Evolutionary conservation across 2,888 invertebrate species (phyloP).

Genomic region (Trichogramma evanescens): DNA sequence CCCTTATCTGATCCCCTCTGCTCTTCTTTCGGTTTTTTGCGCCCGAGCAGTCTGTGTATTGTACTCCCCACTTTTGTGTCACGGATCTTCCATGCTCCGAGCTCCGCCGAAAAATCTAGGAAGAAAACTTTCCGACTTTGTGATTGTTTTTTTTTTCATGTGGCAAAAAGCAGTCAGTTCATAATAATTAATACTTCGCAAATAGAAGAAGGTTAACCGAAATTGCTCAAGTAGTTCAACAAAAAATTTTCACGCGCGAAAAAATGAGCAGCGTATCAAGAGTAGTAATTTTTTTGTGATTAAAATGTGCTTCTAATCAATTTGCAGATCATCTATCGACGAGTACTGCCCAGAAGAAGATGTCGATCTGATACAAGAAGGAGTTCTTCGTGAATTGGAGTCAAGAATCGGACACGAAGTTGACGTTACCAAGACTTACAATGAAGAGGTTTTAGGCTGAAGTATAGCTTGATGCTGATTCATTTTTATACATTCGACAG

Average conservation of each 20-base stretch:
- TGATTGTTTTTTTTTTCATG: too few relatives aligned
- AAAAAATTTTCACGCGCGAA: too few relatives aligned
- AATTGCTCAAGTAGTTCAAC: too few relatives aligned
- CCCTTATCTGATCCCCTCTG: neutral
- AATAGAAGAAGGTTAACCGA: too few relatives aligned
- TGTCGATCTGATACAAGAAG: conserved; percentile 71
- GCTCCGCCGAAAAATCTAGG: too few relatives aligned
- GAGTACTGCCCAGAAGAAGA: conserved; percentile 82
- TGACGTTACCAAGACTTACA: conserved; percentile 33
- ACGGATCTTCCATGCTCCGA: neutral
- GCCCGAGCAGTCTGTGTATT: neutral
- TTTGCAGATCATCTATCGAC: conserved; percentile 68
- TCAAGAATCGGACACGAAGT: conserved; percentile 31
- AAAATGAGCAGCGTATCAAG: too few relatives aligned
- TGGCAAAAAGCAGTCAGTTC: too few relatives aligned
- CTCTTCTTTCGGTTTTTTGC: neutral
- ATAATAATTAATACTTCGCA: too few relatives aligned
- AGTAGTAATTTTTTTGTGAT: too few relatives aligned
- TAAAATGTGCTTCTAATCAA: too few relatives aligned
- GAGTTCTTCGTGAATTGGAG: conserved; percentile 56
- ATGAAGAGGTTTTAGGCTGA: conserved; percentile 22
- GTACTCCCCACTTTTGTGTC: neutral
- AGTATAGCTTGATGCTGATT: conserved; percentile 8
- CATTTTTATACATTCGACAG: neutral
- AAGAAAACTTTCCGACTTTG: too few relatives aligned